Base-by-base conservation (phyloP, 2,797 vertebrate genomes). In the Chlorospingus flavigularis region DNA sequence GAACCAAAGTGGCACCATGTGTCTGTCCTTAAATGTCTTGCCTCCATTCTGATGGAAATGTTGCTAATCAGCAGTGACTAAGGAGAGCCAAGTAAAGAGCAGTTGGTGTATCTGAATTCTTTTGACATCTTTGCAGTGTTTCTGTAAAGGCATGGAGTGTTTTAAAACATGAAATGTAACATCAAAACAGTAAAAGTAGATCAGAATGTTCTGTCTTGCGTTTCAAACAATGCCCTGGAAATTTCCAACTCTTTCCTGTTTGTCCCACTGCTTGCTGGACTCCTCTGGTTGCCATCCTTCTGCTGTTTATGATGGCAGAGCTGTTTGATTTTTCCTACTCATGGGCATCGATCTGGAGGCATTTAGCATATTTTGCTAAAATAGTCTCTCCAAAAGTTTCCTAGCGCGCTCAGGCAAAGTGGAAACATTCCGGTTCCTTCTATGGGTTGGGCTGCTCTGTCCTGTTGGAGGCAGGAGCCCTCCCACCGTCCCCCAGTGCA, bases 131-230 rank as follows among this genome's bases (percentile, higher is more conserved):
- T 73, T 82, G 83, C 91, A 92, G 91, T 65, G 73, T 90, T 90
- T 95, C 94, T 89, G 57, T 50, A 65, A 78, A 91, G 83, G 85
- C 96, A 85, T 47, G 3, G 80, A 60, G 92, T 93, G 93, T 91
- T 97, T 97, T 94, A 90, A 92, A 90, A 92, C 91, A 89, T 6
- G 21, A 91, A 66, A 67, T 55, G 86, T 79, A 94, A 88, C 94
- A 87, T 96, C 92, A 82, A 89, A 94, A 83, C 95, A 96, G 81
- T 61, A 71, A 82, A 93, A 97, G 95, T 89, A 92, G 95, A 95
- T 94, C 93, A 94, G 94, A 94, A 96, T 79, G 92, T 97, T 95
- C 95, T 86, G 77, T 71, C 91, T 94, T 55, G 79, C 23, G 2
- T 79, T 93, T 91, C 87, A 91, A 91, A 95, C 95, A 96, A 95